These are phyloP conservation scores for Sternarchorhynchus goeldii DNA, from an alignment of 2,797 vertebrate species.

Conservation along the genomic window DNA sequence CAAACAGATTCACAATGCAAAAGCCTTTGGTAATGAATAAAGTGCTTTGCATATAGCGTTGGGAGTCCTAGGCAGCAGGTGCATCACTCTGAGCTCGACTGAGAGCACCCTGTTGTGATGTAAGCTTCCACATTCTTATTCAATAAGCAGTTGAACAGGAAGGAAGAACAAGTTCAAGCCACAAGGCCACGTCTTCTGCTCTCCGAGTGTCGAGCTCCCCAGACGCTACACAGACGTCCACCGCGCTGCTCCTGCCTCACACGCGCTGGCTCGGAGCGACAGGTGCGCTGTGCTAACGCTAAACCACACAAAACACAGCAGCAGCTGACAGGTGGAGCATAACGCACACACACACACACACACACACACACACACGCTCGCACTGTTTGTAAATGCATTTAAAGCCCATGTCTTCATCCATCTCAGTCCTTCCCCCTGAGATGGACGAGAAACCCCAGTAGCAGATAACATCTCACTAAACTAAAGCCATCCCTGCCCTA, in stretches of 20 bases:
- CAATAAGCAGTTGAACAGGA: slow-evolving; percentile 49
- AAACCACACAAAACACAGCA: slow-evolving; percentile 44
- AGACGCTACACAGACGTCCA: slow-evolving; percentile 31
- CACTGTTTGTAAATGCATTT: slow-evolving; percentile 1
- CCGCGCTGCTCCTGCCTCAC: not conserved
- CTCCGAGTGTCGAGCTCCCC: slow-evolving; percentile 25
- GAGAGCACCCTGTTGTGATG: too few species aligned
- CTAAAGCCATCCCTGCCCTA: not conserved
- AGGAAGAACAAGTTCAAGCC: slow-evolving; percentile 40
- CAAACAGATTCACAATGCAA: too few species aligned
- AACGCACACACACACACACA: slow-evolving; percentile 15
- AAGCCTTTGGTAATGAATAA: too few species aligned
- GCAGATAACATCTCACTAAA: not conserved
- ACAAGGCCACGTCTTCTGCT: slow-evolving; percentile 30
- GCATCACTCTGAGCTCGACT: too few species aligned
- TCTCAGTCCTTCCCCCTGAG: not conserved
- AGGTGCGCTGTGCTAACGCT: slow-evolving; percentile 33
- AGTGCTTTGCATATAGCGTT: too few species aligned
- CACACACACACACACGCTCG: slow-evolving; percentile 14
- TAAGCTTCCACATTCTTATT: not conserved
- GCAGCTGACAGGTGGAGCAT: slow-evolving; percentile 55
- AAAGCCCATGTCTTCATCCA: not conserved
- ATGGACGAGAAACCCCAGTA: not conserved
- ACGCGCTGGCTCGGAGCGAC: slow-evolving; percentile 26
- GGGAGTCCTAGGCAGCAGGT: too few species aligned